These are phyloP conservation scores for Bostrychus sinensis DNA, from an alignment of 2,113 vertebrate species.

Conservation along the genomic window DNA sequence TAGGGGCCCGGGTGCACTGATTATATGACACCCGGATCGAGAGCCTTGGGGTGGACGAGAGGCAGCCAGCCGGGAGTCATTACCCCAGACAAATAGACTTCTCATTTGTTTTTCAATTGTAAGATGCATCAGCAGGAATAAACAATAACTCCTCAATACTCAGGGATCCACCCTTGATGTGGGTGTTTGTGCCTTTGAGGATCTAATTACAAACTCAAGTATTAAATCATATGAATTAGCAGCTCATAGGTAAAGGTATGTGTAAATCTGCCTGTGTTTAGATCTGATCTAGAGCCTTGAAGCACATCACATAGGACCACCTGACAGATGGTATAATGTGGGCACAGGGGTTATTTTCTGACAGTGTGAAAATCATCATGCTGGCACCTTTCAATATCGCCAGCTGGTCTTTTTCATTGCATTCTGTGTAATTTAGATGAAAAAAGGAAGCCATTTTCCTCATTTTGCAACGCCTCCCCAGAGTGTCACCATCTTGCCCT, in stretches of 20 bases:
- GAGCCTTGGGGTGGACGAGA: slow-evolving; percentile 68
- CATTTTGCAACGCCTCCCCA: slow-evolving; percentile 44
- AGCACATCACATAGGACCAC: slow-evolving; percentile 61
- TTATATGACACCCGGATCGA: slow-evolving; percentile 66
- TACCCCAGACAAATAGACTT: slow-evolving; percentile 70
- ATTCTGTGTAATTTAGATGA: slow-evolving; percentile 60
- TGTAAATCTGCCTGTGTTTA: slow-evolving; percentile 29
- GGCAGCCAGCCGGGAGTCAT: slow-evolving; percentile 68
- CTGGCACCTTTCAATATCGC: slow-evolving; percentile 67
- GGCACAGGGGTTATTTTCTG: slow-evolving; percentile 76
- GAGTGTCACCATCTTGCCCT: slow-evolving; percentile 34
- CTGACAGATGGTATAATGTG: slow-evolving; percentile 81
- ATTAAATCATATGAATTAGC: slow-evolving; percentile 31
- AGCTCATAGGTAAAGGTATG: slow-evolving; percentile 8
- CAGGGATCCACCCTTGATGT: slow-evolving; percentile 39
- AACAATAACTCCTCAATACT: slow-evolving; percentile 49
- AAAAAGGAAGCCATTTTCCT: slow-evolving; percentile 51
- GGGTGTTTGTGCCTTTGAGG: slow-evolving; percentile 32
- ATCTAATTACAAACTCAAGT: slow-evolving; percentile 46
- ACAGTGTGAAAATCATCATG: slow-evolving; percentile 74
- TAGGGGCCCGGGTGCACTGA: slow-evolving; percentile 67
- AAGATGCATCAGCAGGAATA: slow-evolving; percentile 55
- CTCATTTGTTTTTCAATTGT: slow-evolving; percentile 65
- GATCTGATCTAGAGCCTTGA: slow-evolving; percentile 43
- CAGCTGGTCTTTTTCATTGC: slow-evolving; percentile 74